Evolutionary conservation across 1,140 invertebrate genomes (phyloP), one percentile per base, ranked within the genome.

Genomic region (Diorhabda carinulata): DNA sequence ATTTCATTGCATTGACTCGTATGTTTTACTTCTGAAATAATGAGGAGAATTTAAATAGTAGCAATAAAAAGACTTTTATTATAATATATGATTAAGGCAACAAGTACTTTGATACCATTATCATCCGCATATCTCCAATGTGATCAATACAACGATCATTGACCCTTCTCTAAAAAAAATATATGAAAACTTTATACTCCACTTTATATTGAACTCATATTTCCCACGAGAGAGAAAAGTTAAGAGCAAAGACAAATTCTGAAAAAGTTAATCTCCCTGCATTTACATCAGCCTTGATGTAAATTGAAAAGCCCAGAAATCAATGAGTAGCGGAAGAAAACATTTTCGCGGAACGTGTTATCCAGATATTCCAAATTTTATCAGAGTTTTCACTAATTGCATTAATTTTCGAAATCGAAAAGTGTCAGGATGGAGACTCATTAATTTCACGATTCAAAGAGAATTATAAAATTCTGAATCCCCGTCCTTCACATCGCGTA

Each of bases 361-460:
- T 43, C 61, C 43, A 43, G 61, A 62, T 41, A 43, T 62, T 62
- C 61, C 43, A 47, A 65, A 69, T 61, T 64, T 69, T 65, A 60
- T 64, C 57, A 69, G 47, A 52, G 47, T n/a, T 52, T 52, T 52
- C 47, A n/a, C 47, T 69, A 69, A 64, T 69, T 69, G 56, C 56
- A 45, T 58, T 67, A 60, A 63, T 61, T 61, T 47, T 57, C 9
- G 69, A 64, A 61, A 61, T 66, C 64, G 69, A 66, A 66, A 66
- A 57, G 41, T 62, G 42, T n/a, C 47, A n/a, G n/a, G n/a, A n/a
- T 52, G 47, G n/a, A 52, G n/a, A n/a, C 47, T 52, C n/a, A 52
- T 52, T 52, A 52, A 52, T 52, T 52, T 52, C 47, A 52, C 47
- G 47, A 2, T 52, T 52, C n/a, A 52, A 4, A n/a, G 3, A 10